A percentile compares a stretch with the other conserved stretches of the same genome.
Conservation (phyloP, 2,888 invertebrate genomes). For the Hesperia comma region DNA sequence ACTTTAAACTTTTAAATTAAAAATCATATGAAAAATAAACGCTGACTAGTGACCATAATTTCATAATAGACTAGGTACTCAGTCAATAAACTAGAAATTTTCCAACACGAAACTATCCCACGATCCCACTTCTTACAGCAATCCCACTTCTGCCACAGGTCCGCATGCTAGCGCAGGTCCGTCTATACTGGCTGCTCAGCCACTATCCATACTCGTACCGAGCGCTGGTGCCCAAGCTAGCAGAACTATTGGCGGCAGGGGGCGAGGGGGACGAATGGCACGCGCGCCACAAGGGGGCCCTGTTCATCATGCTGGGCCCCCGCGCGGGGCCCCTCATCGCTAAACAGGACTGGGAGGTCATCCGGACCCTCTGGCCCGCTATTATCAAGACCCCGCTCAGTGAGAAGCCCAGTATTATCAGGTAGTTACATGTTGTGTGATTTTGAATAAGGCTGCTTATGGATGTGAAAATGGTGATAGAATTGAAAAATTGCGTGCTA, state of each 20-base stretch:
- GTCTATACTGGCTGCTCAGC: conserved; percentile 85
- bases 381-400: conserved; percentile 90
- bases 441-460: no score
- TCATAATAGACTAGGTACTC: no score
- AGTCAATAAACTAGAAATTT: no score
- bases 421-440: conserved; percentile 54
- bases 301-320: conserved; percentile 90
- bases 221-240: conserved; percentile 85
- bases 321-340: conserved; percentile 86
- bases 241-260: conserved; percentile 81
- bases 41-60: no score
- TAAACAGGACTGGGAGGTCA: conserved; percentile 90
- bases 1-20: no score
- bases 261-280: conserved; percentile 80
- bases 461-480: no score
- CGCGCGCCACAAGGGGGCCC: conserved; percentile 85
- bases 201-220: conserved; percentile 89
- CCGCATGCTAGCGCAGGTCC: conserved; percentile 87
- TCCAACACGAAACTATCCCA: no score
- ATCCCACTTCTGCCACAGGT: conserved; percentile 60
- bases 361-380: conserved; percentile 90
- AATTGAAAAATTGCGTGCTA: no score
- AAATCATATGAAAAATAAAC: no score
- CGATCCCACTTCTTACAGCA: not conserved
- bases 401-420: conserved; percentile 92